Conservation (phyloP, 2,888 invertebrate genomes). For the Cybosia mesomella region DNA sequence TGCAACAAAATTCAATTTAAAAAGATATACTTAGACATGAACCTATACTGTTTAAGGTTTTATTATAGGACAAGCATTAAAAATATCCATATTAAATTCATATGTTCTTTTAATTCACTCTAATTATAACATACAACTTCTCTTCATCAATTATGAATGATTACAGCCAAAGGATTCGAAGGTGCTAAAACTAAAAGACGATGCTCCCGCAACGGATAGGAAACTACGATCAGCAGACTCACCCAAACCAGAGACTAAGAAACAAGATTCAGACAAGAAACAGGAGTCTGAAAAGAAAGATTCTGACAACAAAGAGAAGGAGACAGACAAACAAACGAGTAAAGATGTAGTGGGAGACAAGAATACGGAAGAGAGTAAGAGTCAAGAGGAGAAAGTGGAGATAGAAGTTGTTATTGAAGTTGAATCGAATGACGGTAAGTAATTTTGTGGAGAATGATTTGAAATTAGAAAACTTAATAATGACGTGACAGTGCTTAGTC, state of each 20-base stretch:
- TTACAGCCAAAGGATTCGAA: slow-evolving; percentile 78
- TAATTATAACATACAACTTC: not conserved
- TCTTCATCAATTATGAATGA: not conserved
- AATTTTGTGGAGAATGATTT: not conserved
- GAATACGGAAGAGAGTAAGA: slow-evolving; percentile 36
- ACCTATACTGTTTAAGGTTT: no score
- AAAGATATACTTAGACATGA: no score
- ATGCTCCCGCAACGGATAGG: slow-evolving; percentile 64
- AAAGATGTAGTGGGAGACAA: slow-evolving; percentile 40
- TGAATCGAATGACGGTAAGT: slow-evolving; percentile 66
- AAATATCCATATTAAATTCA: no score
- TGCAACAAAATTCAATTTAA: no score
- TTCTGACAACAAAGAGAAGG: slow-evolving; percentile 37
- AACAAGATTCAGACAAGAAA: slow-evolving; percentile 42
- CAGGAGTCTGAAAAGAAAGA: slow-evolving; percentile 38
- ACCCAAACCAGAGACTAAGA: slow-evolving; percentile 62
- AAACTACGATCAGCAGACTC: slow-evolving; percentile 75
- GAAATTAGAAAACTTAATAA: not conserved
- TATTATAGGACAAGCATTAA: no score
- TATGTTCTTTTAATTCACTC: no score
- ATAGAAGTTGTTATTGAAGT: slow-evolving; percentile 65
- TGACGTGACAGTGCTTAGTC: not conserved
- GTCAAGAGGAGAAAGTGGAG: slow-evolving; percentile 52
- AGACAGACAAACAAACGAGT: slow-evolving; percentile 11
- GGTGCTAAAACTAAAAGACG: slow-evolving; percentile 74